Conservation (phyloP, 1,140 invertebrate species). For the Agrilus planipennis region DNA sequence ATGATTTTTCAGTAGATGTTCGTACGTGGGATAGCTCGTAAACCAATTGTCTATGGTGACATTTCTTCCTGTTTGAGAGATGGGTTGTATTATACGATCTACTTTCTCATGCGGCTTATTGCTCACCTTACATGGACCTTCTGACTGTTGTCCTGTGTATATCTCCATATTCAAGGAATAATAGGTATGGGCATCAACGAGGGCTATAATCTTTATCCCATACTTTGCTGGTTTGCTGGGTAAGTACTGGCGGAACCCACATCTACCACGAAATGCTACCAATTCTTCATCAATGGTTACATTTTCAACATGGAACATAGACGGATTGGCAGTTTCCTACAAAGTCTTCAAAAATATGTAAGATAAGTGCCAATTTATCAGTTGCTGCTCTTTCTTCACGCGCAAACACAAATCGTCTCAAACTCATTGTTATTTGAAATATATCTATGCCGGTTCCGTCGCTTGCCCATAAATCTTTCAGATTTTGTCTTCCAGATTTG, state of each 20-base stretch:
- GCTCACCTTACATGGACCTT: constrained; percentile 13
- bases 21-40: constrained; percentile 15
- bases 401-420: constrained; percentile 9
- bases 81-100: constrained; percentile 16
- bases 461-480: not conserved
- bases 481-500: not conserved
- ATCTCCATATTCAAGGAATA: constrained; percentile 1
- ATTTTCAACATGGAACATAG: constrained; percentile 4
- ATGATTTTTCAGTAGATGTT: constrained; percentile 14
- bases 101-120: constrained; percentile 17
- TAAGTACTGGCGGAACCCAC: constrained; percentile 33
- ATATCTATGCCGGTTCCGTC: not conserved
- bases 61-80: constrained; percentile 25
- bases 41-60: constrained; percentile 29
- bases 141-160: constrained; percentile 6
- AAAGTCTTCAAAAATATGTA: constrained; percentile 25
- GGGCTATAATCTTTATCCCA: constrained; percentile 2
- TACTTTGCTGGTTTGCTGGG: constrained; percentile 20
- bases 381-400: constrained; percentile 6
- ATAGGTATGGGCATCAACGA: constrained; percentile 3
- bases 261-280: constrained; percentile 26
- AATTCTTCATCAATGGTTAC: constrained; percentile 29
- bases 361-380: constrained; percentile 27
- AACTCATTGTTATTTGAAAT: not conserved
- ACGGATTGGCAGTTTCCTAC: constrained; percentile 19